Evolutionary conservation across 2,888 invertebrate genomes (phyloP), one percentile per base, ranked within the genome.

Genomic region (Cheilosia grossa): DNA sequence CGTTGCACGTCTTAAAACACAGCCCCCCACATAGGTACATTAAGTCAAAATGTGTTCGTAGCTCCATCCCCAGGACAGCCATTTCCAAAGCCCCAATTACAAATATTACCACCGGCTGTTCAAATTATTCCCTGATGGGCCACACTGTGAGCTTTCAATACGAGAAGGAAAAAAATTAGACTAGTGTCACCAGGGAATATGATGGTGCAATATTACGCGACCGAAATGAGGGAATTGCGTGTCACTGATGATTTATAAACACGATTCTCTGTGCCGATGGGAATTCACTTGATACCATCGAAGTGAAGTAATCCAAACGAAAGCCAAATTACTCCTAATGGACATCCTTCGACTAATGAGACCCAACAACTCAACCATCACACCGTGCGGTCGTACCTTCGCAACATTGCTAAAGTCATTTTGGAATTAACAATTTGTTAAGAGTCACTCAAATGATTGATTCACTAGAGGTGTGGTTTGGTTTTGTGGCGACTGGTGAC

Each of bases 161-260:
- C 3, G 40, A 56, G 49, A 44, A 53, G 13, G 10, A 40, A 63
- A 69, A 61, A 56, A 77, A 66, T 37, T 67, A 67, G 56, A 74
- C 44, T 61, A 72, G 33, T 79, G 79, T 73, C 82, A 61, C 72
- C 17, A 33, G 78, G 82, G 82, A 78, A 72, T 79, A 79, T 64
- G 69, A 80, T 80, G 64, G 80, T 80, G 80, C 83, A 83, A 80
- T 74, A 80, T 74, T 70, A 79, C 69, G 80, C 64, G 44, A 67
- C 44, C 53, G 49, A 83, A 83, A 83, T 83, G 83, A 74, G 83
- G 80, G 83, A 70, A 83, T 83, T 74, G 83, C 83, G 83, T 83
- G 83, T 74, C 64, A 53, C 69, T 69, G 80, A 80, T 80, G 83
- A 83, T 56, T 80, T 83, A 83, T 80, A 83, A 83, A 80, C 83